phyloP scores from a whole-genome alignment of 92 coral and sea anemone species.

The Hydrozoanthus gracilis region DNA sequence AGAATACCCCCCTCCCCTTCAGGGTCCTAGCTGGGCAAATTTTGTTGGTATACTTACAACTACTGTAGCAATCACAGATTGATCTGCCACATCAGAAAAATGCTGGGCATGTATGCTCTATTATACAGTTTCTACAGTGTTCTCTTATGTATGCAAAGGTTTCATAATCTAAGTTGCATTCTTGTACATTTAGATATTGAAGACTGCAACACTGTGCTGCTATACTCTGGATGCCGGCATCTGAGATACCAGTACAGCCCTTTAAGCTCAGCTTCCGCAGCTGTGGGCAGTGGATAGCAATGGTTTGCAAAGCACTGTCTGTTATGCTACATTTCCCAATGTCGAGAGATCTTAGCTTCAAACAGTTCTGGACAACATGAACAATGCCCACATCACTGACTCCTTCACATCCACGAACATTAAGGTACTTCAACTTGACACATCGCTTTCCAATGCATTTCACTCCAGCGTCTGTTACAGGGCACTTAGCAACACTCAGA shows the following conservation, averaged over 20 bases:
- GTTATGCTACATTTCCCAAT: constrained; percentile 97
- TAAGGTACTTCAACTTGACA: constrained; percentile 87
- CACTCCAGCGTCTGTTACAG: constrained; percentile 93
- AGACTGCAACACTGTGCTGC: constrained; percentile 94
- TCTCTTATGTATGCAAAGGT: constrained; percentile 85
- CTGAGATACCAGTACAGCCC: constrained; percentile 83
- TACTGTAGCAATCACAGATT: too few species aligned
- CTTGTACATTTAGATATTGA: constrained; percentile 94
- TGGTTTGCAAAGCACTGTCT: constrained; percentile 85
- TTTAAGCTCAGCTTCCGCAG: constrained; percentile 90
- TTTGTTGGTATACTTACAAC: too few species aligned
- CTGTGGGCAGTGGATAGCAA: constrained; percentile 98
- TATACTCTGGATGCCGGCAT: constrained; percentile 82
- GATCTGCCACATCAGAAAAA: constrained; percentile 63
- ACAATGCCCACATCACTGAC: constrained; percentile 89
- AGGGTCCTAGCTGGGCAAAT: too few species aligned
- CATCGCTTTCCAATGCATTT: constrained; percentile 95
- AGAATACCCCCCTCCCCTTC: too few species aligned
- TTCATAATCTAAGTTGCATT: constrained; percentile 86
- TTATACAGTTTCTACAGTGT: constrained; percentile 91
- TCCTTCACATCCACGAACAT: constrained; percentile 92
- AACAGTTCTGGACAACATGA: constrained; percentile 93
- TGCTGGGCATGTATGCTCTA: constrained; percentile 97
- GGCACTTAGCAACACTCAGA: constrained; percentile 96
- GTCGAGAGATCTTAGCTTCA: constrained; percentile 94